Evolutionary conservation across 2,113 vertebrate genomes (phyloP).

Genomic region (Monarcha castaneiventris): DNA sequence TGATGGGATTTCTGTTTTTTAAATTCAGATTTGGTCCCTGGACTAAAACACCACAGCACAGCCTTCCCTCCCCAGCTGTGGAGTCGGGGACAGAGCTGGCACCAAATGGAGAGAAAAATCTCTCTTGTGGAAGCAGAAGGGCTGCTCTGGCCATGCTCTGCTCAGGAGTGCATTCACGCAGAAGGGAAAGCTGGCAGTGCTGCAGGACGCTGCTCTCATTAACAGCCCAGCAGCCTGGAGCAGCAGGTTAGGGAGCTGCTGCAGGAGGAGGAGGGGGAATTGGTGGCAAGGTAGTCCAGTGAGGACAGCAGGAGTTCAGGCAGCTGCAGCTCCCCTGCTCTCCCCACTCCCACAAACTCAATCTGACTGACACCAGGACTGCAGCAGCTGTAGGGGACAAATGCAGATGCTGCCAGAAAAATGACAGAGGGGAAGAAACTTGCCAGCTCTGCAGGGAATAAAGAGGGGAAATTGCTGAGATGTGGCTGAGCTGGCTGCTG

Average conservation of each 20-base stretch:
- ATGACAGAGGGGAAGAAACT: not conserved
- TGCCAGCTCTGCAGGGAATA: not conserved
- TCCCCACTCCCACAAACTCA: not conserved
- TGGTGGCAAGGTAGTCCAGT: not conserved
- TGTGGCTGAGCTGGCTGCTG: not conserved
- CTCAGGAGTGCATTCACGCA: not conserved
- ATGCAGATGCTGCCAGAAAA: not conserved
- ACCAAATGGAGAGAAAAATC: not conserved
- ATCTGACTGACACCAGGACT: not conserved
- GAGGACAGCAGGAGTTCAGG: not conserved
- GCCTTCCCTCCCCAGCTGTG: not conserved
- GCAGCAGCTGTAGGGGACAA: not conserved
- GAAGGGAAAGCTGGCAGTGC: not conserved
- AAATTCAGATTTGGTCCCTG: not conserved
- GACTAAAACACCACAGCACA: not conserved
- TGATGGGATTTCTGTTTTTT: not conserved
- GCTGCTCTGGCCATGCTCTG: not conserved
- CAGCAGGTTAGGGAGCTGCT: not conserved
- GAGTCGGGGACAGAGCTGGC: not conserved
- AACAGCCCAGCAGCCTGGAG: not conserved
- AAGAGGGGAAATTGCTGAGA: constrained; percentile 6
- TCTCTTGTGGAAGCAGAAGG: not conserved
- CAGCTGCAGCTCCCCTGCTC: not conserved
- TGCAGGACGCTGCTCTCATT: not conserved
- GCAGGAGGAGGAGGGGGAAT: not conserved